Conservation (phyloP, 2,113 vertebrate genomes). For the Apus apus region DNA sequence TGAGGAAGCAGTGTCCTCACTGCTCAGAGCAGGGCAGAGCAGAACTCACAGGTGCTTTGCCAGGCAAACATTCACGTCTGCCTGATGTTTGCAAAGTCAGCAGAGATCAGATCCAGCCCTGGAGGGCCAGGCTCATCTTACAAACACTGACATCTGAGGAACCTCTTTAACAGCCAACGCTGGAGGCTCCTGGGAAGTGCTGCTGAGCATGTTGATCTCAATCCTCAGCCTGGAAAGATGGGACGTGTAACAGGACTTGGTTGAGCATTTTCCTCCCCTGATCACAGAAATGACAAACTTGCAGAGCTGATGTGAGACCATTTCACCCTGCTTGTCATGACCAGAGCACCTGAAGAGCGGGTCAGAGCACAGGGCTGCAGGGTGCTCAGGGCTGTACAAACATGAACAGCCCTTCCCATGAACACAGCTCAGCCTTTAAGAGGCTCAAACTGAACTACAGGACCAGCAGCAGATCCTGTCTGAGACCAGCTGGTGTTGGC, state of each 20-base stretch:
- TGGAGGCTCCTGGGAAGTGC: not conserved
- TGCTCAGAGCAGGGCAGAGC: not conserved
- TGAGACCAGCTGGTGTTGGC: conserved; percentile 16
- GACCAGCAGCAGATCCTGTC: not conserved
- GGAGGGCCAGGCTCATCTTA: not conserved
- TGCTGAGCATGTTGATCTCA: not conserved
- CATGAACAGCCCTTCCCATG: not conserved
- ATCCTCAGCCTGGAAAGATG: not conserved
- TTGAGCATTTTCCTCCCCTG: not conserved
- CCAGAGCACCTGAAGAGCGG: not conserved
- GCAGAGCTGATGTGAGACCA: not conserved
- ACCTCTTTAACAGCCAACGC: not conserved
- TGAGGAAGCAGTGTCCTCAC: rapidly evolving
- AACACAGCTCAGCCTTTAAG: not conserved
- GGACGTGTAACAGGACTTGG: not conserved
- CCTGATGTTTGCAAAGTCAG: not conserved
- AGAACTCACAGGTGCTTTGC: rapidly evolving
- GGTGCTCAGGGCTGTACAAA: not conserved
- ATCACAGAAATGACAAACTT: not conserved
- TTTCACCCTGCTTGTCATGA: not conserved
- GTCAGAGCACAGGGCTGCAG: not conserved
- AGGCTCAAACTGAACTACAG: not conserved
- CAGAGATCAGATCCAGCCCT: not conserved
- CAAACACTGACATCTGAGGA: not conserved
- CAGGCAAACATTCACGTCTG: not conserved